Percentiles rank a stretch among this genome's conserved stretches.
These are phyloP conservation scores for Drosophila mulleri DNA, from an alignment of 2,888 invertebrate species.

Conservation along the genomic window DNA sequence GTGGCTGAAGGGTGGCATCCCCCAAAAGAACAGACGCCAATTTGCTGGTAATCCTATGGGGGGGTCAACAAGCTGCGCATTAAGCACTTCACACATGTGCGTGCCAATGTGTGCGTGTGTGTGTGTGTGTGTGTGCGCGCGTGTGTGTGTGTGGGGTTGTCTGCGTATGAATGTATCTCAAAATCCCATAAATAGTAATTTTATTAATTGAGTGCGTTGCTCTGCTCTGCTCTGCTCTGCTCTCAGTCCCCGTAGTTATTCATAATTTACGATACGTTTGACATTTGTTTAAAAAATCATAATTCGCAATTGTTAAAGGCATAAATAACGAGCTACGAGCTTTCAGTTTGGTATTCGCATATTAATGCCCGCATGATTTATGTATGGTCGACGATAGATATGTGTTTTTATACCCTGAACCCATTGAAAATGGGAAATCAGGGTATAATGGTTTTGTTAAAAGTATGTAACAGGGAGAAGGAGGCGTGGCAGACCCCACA, in stretches of 20 bases:
- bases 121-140: slow-evolving; percentile 20
- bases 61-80: slow-evolving; percentile 43
- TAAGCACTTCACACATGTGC: slow-evolving; percentile 13
- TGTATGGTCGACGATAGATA: slow-evolving; percentile 36
- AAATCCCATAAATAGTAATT: slow-evolving; percentile 76
- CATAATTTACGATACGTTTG: slow-evolving; percentile 32
- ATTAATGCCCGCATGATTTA: slow-evolving; percentile 65
- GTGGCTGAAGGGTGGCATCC: not conserved
- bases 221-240: not conserved
- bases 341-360: slow-evolving; percentile 33
- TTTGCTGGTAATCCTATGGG: slow-evolving; percentile 65
- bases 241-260: slow-evolving; percentile 13
- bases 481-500: no score
- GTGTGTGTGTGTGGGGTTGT: slow-evolving; percentile 11
- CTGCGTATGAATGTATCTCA: slow-evolving; percentile 31
- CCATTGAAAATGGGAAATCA: no score
- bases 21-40: slow-evolving; percentile 48
- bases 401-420: no score
- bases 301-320: slow-evolving; percentile 47
- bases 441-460: no score
- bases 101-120: slow-evolving; percentile 8
- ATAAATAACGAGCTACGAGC: slow-evolving; percentile 49
- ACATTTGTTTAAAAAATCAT: slow-evolving; percentile 53
- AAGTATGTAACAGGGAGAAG: no score
- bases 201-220: slow-evolving; percentile 70